Conservation (phyloP, 2,888 invertebrate species). For the Sarcophaga rosellei region DNA sequence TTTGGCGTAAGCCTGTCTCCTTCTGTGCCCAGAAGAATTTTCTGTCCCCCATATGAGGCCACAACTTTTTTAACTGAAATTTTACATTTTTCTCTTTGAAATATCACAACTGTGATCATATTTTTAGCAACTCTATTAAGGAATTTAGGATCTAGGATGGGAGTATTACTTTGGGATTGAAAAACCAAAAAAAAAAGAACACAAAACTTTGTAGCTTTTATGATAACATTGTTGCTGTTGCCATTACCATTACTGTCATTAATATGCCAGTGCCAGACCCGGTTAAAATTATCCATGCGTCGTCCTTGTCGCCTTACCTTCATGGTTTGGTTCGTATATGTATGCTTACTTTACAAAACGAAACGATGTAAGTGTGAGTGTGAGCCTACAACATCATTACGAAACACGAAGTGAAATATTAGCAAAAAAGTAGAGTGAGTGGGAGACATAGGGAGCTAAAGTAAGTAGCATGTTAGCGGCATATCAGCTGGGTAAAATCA, state of each 20-base stretch:
- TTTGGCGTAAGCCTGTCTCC: too few species aligned
- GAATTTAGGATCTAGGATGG: too few species aligned
- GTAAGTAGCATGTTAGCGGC: neutral
- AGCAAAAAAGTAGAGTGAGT: neutral
- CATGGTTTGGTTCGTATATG: slow-evolving; percentile 15
- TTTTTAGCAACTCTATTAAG: too few species aligned
- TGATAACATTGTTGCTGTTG: slow-evolving; percentile 20
- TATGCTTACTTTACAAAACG: too few species aligned
- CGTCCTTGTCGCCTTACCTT: slow-evolving; percentile 47
- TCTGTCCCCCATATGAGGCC: too few species aligned
- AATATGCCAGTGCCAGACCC: neutral
- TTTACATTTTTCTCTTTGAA: neutral
- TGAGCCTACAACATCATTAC: too few species aligned
- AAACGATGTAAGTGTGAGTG: too few species aligned
- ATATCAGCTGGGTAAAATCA: slow-evolving; percentile 60
- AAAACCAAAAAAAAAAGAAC: too few species aligned
- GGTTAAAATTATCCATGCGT: slow-evolving; percentile 61
- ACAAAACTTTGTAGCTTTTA: too few species aligned
- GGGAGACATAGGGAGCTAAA: neutral
- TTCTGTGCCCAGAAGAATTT: too few species aligned
- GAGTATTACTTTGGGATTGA: too few species aligned
- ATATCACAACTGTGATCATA: neutral
- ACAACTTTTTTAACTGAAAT: neutral
- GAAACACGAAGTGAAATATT: neutral
- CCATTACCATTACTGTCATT: slow-evolving; percentile 13